A percentile compares a stretch with the other conserved stretches of the same genome.
These are phyloP conservation scores for Thomomys bottae DNA, from an alignment of 2,113 vertebrate genomes.

Conservation along the genomic window DNA sequence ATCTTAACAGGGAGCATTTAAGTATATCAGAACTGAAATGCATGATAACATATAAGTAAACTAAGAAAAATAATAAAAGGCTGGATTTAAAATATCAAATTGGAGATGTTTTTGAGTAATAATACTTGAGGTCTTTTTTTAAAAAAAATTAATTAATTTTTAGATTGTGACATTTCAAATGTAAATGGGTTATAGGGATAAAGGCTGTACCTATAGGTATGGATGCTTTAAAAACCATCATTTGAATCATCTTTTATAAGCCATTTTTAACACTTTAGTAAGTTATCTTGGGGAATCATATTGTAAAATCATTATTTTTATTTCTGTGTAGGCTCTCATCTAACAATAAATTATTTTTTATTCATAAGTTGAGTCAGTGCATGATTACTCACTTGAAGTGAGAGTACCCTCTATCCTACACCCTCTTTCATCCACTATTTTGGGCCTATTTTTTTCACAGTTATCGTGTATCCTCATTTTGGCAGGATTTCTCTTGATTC, in stretches of 20 bases:
- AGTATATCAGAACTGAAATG: neutral
- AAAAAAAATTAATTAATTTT: conserved; percentile 58
- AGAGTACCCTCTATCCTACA: neutral
- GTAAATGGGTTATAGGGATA: conserved; percentile 63
- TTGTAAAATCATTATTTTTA: conserved; percentile 30
- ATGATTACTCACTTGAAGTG: neutral
- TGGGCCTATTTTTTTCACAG: neutral
- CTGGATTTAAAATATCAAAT: neutral
- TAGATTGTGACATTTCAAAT: conserved; percentile 70
- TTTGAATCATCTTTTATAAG: conserved; percentile 49
- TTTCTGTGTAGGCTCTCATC: neutral
- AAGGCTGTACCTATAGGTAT: conserved; percentile 22
- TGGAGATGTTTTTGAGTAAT: conserved; percentile 15
- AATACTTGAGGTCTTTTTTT: conserved; percentile 9
- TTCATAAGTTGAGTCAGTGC: neutral
- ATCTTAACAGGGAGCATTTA: neutral
- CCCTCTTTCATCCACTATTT: neutral
- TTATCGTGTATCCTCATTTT: neutral
- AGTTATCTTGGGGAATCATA: conserved; percentile 11
- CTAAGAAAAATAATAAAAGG: conserved; percentile 27
- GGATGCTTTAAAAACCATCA: conserved; percentile 51
- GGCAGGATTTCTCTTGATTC: neutral
- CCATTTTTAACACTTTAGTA: conserved; percentile 47
- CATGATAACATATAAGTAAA: neutral
- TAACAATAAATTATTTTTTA: neutral